Evolutionary conservation across 2,797 vertebrate species (phyloP).

Genomic region (Enteromius anoplus): DNA sequence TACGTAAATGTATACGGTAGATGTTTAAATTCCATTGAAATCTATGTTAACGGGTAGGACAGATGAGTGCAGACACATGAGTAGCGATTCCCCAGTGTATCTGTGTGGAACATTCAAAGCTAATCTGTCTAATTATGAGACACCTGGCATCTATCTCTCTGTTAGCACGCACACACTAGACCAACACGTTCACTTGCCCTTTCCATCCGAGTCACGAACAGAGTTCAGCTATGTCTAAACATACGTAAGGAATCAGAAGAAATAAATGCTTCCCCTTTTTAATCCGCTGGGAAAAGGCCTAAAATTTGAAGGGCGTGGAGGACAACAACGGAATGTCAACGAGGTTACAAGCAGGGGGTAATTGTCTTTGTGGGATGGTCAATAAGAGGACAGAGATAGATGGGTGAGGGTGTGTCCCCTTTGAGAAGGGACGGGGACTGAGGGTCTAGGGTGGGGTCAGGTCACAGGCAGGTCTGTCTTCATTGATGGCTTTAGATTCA

Average conservation of each 20-base stretch:
- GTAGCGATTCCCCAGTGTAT: conserved; percentile 4
- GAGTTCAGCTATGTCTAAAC: conserved; percentile 43
- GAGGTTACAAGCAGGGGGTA: conserved; percentile 69
- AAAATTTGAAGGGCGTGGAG: conserved; percentile 26
- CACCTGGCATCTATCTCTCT: conserved; percentile 71
- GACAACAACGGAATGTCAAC: conserved; percentile 63
- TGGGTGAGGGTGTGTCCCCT: conserved; percentile 3
- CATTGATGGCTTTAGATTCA: conserved; percentile 69
- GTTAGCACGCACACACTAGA: conserved; percentile 49
- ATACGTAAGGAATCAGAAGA: conserved; percentile 62
- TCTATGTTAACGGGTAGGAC: conserved; percentile 66
- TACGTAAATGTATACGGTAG: conserved; percentile 31
- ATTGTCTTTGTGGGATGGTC: conserved; percentile 69
- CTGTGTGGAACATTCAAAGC: conserved; percentile 66
- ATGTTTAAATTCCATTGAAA: conserved; percentile 65
- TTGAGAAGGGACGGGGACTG: background rate
- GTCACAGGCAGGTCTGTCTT: conserved; percentile 64
- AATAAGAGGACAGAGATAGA: conserved; percentile 42
- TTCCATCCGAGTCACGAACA: conserved; percentile 4
- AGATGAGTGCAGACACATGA: background rate
- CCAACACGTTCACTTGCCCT: conserved; percentile 55
- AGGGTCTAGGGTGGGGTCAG: conserved; percentile 54
- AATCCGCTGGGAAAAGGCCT: conserved; percentile 51
- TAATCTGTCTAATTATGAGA: conserved; percentile 72
- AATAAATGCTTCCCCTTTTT: conserved; percentile 15